Evolutionary conservation across 2,888 invertebrate species (phyloP).

Genomic region (Spodoptera littoralis): DNA sequence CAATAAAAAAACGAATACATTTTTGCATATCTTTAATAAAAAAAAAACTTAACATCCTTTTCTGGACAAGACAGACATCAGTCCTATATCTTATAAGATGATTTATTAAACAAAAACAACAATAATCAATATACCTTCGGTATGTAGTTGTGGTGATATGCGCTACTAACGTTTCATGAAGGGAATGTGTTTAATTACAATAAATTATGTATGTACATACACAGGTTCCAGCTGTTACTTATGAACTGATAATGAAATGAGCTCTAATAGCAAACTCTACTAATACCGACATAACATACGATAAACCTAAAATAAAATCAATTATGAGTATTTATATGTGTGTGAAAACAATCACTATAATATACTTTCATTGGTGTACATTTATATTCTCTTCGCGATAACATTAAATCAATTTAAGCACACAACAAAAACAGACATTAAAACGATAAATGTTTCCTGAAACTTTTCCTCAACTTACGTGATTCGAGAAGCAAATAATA

Average conservation of each 20-base stretch:
- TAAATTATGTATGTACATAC: slow-evolving; percentile 51
- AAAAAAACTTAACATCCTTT: slow-evolving; percentile 48
- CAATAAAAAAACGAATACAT: slow-evolving; percentile 24
- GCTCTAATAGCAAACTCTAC: slow-evolving; percentile 17
- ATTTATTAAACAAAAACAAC: slow-evolving; percentile 40
- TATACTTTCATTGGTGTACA: no score
- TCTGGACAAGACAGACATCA: slow-evolving; percentile 24
- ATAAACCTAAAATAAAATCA: slow-evolving; percentile 27
- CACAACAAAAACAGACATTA: slow-evolving; percentile 2
- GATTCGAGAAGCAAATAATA: slow-evolving; percentile 31
- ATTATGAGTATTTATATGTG: slow-evolving; percentile 55
- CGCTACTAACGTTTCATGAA: slow-evolving; percentile 33
- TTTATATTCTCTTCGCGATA: no score
- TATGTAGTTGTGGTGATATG: slow-evolving; percentile 28
- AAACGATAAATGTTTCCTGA: slow-evolving; percentile 19
- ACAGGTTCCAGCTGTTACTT: slow-evolving; percentile 23
- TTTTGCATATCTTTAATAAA: slow-evolving; percentile 55
- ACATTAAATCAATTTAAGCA: slow-evolving; percentile 8
- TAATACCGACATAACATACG: slow-evolving; percentile 29
- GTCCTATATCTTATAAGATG: slow-evolving; percentile 29
- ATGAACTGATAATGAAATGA: slow-evolving; percentile 18
- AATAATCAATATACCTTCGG: slow-evolving; percentile 47
- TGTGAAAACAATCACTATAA: slow-evolving; percentile 10
- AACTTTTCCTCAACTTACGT: slow-evolving; percentile 21
- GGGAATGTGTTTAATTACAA: slow-evolving; percentile 56